phyloP scores from a whole-genome alignment of 2,113 vertebrate species.

The Thymallus thymallus region DNA sequence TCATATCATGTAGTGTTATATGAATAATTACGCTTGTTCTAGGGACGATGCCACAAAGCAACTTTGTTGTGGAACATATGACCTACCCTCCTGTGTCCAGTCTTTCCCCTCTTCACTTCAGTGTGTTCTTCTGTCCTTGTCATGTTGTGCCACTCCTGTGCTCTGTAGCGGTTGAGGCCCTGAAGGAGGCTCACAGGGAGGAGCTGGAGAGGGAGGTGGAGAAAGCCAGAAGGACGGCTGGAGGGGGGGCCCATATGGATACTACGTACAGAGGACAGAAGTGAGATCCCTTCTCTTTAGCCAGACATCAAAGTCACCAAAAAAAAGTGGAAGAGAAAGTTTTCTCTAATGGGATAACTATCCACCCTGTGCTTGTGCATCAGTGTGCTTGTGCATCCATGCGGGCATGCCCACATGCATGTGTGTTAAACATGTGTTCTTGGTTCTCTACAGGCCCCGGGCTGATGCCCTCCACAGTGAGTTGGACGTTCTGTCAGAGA shows the following conservation, averaged over 20 bases:
- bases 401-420: slow-evolving; percentile 39
- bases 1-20: not conserved
- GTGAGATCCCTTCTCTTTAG: slow-evolving; percentile 68
- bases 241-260: slow-evolving; percentile 64
- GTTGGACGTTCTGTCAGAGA: slow-evolving; percentile 85
- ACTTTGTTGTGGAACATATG: too few species aligned
- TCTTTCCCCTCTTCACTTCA: too few species aligned
- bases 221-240: slow-evolving; percentile 73
- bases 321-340: not conserved
- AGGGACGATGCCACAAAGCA: not conserved
- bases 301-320: not conserved
- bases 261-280: slow-evolving; percentile 73
- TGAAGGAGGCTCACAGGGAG: slow-evolving; percentile 84
- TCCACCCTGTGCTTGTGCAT: not conserved
- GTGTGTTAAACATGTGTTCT: slow-evolving; percentile 6
- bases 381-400: not conserved
- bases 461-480: slow-evolving; percentile 77
- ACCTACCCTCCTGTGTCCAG: too few species aligned
- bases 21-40: not conserved
- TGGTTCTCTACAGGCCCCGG: slow-evolving; percentile 69
- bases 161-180: slow-evolving; percentile 82
- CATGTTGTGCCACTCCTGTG: not conserved
- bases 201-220: slow-evolving; percentile 82
- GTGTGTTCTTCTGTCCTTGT: not conserved
- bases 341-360: not conserved